These are phyloP conservation scores for Glossophaga mutica DNA, from an alignment of 2,797 vertebrate species.

Conservation along the genomic window DNA sequence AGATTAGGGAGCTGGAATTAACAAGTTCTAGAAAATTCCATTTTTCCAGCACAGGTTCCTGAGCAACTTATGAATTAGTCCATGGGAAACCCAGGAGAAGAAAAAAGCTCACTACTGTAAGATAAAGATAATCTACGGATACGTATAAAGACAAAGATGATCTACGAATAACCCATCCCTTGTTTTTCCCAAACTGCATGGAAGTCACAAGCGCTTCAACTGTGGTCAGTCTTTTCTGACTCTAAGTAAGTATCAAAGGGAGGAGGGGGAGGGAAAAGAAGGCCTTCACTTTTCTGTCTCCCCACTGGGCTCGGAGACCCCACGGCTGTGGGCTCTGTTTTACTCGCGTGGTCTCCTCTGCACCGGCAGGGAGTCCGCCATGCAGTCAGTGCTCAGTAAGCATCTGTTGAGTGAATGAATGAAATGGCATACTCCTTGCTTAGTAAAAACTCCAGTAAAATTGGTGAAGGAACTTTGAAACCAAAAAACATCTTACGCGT, in stretches of 20 bases:
- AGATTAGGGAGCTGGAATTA: neutral
- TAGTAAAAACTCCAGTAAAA: neutral
- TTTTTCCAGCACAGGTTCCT: neutral
- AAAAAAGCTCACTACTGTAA: neutral
- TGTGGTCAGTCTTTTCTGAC: neutral
- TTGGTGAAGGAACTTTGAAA: neutral
- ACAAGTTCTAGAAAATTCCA: neutral
- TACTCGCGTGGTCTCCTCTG: neutral
- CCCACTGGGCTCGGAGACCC: neutral
- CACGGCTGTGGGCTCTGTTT: neutral
- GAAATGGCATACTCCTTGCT: neutral
- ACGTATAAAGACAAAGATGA: neutral
- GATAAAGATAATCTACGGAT: neutral
- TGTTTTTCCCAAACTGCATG: neutral
- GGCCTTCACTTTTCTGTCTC: neutral
- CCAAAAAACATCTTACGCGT: neutral
- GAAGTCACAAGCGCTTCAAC: neutral
- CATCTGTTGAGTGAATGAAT: neutral
- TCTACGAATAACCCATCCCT: neutral
- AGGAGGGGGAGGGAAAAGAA: neutral
- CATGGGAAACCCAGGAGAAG: neutral
- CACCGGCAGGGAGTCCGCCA: accelerated
- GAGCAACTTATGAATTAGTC: neutral
- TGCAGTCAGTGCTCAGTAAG: neutral
- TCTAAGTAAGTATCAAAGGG: neutral